Conservation (phyloP, 2,797 vertebrate species). For the Halcyon badia region DNA sequence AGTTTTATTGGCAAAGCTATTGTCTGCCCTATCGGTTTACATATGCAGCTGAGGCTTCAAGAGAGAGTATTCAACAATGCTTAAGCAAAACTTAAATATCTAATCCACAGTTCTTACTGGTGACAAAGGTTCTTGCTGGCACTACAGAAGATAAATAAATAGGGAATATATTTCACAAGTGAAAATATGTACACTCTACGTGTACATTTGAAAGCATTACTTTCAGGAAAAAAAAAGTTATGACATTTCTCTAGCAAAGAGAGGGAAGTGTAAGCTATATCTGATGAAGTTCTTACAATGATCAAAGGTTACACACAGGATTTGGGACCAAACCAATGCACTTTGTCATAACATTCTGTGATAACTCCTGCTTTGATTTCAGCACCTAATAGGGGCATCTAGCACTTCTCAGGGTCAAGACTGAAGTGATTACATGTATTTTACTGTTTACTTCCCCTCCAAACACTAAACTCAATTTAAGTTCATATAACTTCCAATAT, state of each 20-base stretch:
- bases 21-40: not conserved
- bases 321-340: not conserved
- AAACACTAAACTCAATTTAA: conserved; percentile 4
- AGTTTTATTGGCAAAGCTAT: not conserved
- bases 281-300: not conserved
- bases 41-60: not conserved
- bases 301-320: not conserved
- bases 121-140: not conserved
- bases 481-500: conserved; percentile 8
- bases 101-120: not conserved
- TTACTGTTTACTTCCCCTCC: not conserved
- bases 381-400: not conserved
- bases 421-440: not conserved
- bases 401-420: not conserved
- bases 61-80: not conserved
- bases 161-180: not conserved
- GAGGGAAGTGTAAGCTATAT: not conserved
- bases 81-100: not conserved
- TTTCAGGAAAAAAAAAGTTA: not conserved
- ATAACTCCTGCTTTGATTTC: not conserved
- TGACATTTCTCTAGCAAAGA: not conserved
- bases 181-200: not conserved
- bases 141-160: not conserved
- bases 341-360: not conserved
- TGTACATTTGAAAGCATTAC: not conserved